These are phyloP conservation scores for Lepidothrix coronata DNA, from an alignment of 2,113 vertebrate genomes.

Conservation along the genomic window DNA sequence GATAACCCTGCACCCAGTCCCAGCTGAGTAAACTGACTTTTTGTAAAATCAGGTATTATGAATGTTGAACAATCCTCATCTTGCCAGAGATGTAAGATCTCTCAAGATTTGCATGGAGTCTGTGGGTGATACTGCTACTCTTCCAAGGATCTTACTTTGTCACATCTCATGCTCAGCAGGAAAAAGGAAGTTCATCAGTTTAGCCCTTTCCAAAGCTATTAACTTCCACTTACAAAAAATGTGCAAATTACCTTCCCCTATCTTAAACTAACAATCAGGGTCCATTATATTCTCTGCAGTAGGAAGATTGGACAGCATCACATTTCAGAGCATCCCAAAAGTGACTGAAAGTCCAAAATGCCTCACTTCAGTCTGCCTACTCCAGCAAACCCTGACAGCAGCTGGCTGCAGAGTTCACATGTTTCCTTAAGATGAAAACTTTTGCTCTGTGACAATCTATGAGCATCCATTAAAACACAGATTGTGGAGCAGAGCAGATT, in stretches of 20 bases:
- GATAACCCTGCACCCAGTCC: not conserved
- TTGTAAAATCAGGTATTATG: not conserved
- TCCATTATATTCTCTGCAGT: not conserved
- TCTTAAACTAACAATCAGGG: not conserved
- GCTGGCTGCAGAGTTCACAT: rapidly evolving
- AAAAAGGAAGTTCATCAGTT: not conserved
- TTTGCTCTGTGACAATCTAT: not conserved
- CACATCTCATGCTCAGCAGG: not conserved
- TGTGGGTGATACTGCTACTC: not conserved
- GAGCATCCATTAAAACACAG: not conserved
- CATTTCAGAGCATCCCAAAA: not conserved
- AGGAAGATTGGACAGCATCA: not conserved
- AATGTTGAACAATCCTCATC: not conserved
- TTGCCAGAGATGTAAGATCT: not conserved
- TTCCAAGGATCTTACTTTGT: not conserved
- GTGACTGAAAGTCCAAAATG: not conserved
- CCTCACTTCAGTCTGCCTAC: not conserved
- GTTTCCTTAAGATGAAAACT: not conserved
- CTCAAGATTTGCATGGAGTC: not conserved
- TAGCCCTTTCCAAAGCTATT: not conserved
- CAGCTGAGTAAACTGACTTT: not conserved
- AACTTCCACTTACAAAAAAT: not conserved
- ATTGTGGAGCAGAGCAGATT: constrained; percentile 12
- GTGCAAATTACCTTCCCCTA: not conserved
- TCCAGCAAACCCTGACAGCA: not conserved